phyloP scores from a whole-genome alignment of 2,113 vertebrate genomes.

The Perccottus glenii region DNA sequence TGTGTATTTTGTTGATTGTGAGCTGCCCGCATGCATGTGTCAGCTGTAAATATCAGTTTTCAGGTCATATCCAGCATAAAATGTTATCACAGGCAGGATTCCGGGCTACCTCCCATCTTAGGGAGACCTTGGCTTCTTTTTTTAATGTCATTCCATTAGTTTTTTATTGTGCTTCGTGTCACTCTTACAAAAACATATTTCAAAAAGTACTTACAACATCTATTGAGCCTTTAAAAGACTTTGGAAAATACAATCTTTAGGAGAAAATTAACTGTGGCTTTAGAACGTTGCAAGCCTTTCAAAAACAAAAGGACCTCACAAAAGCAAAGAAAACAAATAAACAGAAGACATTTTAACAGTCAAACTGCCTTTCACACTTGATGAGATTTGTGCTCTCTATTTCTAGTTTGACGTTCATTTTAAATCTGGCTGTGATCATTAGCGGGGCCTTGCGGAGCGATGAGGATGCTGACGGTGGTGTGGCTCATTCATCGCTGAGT shows the following conservation, averaged over 20 bases:
- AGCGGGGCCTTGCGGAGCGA: background rate
- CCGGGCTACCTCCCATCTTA: too few relatives aligned
- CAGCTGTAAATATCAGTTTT: too few relatives aligned
- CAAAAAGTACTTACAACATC: background rate
- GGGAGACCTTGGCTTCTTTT: too few relatives aligned
- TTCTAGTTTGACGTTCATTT: background rate
- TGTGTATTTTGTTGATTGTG: too few relatives aligned
- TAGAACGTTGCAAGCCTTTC: background rate
- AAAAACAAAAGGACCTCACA: background rate
- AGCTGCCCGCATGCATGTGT: too few relatives aligned
- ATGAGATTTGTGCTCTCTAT: background rate
- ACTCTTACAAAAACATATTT: background rate
- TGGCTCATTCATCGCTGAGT: background rate
- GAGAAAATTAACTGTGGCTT: background rate
- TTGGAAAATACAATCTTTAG: background rate
- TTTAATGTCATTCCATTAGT: background rate
- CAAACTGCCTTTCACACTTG: constrained; percentile 7
- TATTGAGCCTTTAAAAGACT: background rate
- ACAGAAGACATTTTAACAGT: background rate
- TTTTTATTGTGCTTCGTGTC: background rate
- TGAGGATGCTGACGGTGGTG: background rate
- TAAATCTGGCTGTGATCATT: background rate
- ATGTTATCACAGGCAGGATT: too few relatives aligned
- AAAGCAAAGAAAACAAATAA: background rate
- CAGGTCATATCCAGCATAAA: too few relatives aligned